Evolutionary conservation across 1,140 invertebrate genomes (phyloP).

Genomic region (Cecropterus lyciades): DNA sequence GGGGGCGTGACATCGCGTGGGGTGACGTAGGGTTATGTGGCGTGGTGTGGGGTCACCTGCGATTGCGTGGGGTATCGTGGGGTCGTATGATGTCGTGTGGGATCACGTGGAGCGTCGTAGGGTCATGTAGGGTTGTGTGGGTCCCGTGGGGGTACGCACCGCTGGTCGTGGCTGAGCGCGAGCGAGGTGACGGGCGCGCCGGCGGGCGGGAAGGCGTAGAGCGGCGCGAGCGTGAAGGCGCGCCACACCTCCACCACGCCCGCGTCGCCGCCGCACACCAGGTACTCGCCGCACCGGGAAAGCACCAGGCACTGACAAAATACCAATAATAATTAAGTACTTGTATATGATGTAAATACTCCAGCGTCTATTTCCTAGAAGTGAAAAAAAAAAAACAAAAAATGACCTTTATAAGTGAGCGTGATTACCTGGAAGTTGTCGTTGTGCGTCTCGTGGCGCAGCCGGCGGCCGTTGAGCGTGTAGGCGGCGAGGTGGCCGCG

Average conservation of each 20-base stretch:
- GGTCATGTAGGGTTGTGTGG: background rate
- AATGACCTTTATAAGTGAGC: no score
- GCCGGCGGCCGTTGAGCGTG: constrained; percentile 95
- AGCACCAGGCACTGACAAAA: constrained; percentile 93
- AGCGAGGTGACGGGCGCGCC: constrained; percentile 96
- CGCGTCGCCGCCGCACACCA: constrained; percentile 98
- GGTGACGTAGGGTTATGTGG: no score
- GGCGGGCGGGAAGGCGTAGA: constrained; percentile 98
- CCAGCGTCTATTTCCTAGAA: no score
- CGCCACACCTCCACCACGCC: constrained; percentile 99
- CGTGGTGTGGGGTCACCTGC: no score
- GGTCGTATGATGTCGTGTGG: no score
- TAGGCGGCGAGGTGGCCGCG: constrained; percentile 96
- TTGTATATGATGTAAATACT: no score
- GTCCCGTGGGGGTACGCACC: constrained; percentile 87
- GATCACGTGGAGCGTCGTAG: background rate
- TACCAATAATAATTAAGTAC: background rate
- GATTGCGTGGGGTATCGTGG: no score
- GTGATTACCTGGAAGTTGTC: constrained; percentile 97
- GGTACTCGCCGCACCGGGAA: constrained; percentile 98
- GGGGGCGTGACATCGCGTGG: no score
- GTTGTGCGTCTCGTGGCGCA: constrained; percentile 95
- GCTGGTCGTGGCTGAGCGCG: constrained; percentile 98
- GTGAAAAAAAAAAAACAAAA: no score
- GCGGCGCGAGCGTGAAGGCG: constrained; percentile 97